Conservation (phyloP, 1,140 invertebrate genomes). For the Caenorhabditis briggsae region DNA sequence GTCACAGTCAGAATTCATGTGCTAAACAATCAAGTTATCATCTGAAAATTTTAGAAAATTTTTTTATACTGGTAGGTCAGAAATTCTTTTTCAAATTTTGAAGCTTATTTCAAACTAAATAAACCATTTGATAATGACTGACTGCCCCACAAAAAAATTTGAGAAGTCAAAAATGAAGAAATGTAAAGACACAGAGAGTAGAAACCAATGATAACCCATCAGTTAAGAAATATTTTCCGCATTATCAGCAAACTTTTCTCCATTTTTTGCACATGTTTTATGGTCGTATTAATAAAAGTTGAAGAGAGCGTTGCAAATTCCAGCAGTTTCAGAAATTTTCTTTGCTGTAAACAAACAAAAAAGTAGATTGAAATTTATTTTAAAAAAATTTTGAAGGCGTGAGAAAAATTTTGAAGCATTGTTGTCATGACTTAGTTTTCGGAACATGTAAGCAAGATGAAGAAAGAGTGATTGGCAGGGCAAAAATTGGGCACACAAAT, state of each 20-base stretch:
- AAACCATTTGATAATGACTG: not conserved
- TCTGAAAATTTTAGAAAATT: slow-evolving; percentile 5
- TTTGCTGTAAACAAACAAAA: too few relatives aligned
- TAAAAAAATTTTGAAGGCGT: too few relatives aligned
- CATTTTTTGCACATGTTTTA: slow-evolving; percentile 18
- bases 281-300: not conserved
- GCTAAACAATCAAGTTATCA: slow-evolving; percentile 44
- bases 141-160: not conserved
- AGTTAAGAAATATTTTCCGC: slow-evolving; percentile 11
- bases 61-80: too few relatives aligned
- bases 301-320: not conserved
- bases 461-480: too few relatives aligned
- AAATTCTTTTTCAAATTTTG: too few relatives aligned
- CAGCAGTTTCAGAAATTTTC: not conserved
- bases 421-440: too few relatives aligned
- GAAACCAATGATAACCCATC: not conserved
- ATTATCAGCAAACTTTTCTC: slow-evolving; percentile 27
- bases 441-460: too few relatives aligned
- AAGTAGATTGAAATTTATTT: too few relatives aligned
- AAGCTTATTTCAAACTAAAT: not conserved
- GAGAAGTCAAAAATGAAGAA: slow-evolving; percentile 3
- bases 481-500: too few relatives aligned
- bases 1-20: slow-evolving; percentile 42
- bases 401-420: too few relatives aligned
- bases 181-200: not conserved